Evolutionary conservation across 2,797 vertebrate species (phyloP).

Genomic region (Phrynocephalus guinanensis): DNA sequence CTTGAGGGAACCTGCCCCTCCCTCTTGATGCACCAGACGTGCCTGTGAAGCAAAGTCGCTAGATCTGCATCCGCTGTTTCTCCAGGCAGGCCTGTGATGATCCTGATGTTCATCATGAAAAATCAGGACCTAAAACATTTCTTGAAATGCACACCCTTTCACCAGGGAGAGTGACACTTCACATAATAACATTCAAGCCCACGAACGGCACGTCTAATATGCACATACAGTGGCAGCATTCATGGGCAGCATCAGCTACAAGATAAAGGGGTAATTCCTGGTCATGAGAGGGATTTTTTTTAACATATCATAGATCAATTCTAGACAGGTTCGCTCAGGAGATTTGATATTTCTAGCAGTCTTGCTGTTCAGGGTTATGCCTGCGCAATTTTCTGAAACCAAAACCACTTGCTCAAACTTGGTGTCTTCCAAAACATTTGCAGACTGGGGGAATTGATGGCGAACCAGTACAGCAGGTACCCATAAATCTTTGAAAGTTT

Average conservation of each 20-base stretch:
- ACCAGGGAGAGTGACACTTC: neutral
- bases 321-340: neutral
- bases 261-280: too few species aligned
- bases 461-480: too few species aligned
- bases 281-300: neutral
- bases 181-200: neutral
- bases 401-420: neutral
- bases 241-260: neutral
- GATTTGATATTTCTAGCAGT: neutral
- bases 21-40: too few species aligned
- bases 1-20: too few species aligned
- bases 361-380: neutral
- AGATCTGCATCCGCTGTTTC: too few species aligned
- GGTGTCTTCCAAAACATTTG: too few species aligned
- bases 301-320: neutral
- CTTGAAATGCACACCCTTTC: neutral
- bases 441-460: too few species aligned
- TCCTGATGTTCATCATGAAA: neutral
- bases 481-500: too few species aligned
- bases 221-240: neutral
- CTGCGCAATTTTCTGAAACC: neutral
- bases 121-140: neutral
- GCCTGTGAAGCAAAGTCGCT: too few species aligned
- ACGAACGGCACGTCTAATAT: neutral
- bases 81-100: too few species aligned